phyloP scores from a whole-genome alignment of 2,888 invertebrate genomes.

The Phania funesta region DNA sequence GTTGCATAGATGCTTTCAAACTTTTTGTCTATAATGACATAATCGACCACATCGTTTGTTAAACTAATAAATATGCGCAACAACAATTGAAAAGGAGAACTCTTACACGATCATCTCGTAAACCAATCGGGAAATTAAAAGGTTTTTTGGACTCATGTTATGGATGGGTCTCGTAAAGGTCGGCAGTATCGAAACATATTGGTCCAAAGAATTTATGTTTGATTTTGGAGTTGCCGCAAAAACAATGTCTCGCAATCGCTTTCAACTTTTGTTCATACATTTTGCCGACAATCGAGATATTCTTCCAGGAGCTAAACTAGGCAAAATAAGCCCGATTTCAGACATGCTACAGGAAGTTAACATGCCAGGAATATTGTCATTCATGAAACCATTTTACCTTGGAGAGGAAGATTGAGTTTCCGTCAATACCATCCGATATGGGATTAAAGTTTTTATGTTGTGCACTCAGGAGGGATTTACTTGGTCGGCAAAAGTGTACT shows the following conservation, averaged over 20 bases:
- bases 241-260: conserved; percentile 58
- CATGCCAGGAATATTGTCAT: conserved; percentile 4
- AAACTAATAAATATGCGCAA: conserved; percentile 44
- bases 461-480: no score
- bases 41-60: conserved; percentile 41
- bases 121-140: conserved; percentile 48
- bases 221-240: conserved; percentile 51
- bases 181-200: conserved; percentile 56
- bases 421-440: neutral
- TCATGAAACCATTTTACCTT: neutral
- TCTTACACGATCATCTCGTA: conserved; percentile 7
- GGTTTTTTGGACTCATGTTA: conserved; percentile 54
- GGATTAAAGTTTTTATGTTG: neutral
- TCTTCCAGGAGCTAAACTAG: neutral
- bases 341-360: conserved; percentile 6
- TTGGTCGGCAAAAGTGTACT: no score
- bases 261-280: conserved; percentile 58
- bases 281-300: conserved; percentile 51
- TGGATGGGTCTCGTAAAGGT: conserved; percentile 64
- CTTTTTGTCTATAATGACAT: conserved; percentile 59
- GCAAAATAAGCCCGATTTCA: no score
- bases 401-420: conserved; percentile 14
- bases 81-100: neutral
- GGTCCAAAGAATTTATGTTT: conserved; percentile 51
- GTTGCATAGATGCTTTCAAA: conserved; percentile 40